Conservation (phyloP, 2,888 invertebrate species). For the Diadegma fenestrale region DNA sequence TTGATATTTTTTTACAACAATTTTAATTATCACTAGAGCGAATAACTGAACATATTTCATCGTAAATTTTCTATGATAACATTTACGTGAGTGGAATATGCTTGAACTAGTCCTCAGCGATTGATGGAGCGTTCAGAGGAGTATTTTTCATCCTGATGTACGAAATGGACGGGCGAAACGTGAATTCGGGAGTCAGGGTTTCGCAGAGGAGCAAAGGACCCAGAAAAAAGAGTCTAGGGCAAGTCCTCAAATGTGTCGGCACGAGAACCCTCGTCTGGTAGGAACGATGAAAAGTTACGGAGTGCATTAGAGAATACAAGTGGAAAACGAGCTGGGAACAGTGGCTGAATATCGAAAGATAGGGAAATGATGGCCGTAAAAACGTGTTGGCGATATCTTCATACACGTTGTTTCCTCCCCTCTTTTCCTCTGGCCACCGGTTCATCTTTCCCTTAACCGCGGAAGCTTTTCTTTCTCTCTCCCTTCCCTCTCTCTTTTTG, state of each 20-base stretch:
- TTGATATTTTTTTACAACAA: neutral
- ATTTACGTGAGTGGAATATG: neutral
- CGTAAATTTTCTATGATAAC: neutral
- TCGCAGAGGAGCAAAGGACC: neutral
- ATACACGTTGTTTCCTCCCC: neutral
- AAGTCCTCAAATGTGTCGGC: conserved; percentile 19
- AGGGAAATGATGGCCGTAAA: conserved; percentile 41
- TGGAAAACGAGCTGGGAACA: conserved; percentile 28
- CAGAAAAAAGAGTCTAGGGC: neutral
- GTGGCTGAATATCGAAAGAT: conserved; percentile 58
- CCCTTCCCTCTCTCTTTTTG: neutral
- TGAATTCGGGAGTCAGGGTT: conserved; percentile 1
- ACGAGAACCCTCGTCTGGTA: neutral
- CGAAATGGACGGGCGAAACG: conserved; percentile 2
- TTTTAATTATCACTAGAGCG: neutral
- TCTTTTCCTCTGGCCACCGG: neutral
- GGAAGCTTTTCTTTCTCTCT: neutral
- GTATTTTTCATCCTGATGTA: conserved; percentile 16
- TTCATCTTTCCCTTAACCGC: neutral
- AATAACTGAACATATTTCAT: neutral
- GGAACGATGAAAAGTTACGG: neutral
- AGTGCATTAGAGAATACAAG: conserved; percentile 5
- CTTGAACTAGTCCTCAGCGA: neutral
- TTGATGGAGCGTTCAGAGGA: neutral
- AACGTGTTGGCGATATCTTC: conserved; percentile 5